phyloP scores from a whole-genome alignment of 1,140 invertebrate genomes.

The Coboldia fuscipes region DNA sequence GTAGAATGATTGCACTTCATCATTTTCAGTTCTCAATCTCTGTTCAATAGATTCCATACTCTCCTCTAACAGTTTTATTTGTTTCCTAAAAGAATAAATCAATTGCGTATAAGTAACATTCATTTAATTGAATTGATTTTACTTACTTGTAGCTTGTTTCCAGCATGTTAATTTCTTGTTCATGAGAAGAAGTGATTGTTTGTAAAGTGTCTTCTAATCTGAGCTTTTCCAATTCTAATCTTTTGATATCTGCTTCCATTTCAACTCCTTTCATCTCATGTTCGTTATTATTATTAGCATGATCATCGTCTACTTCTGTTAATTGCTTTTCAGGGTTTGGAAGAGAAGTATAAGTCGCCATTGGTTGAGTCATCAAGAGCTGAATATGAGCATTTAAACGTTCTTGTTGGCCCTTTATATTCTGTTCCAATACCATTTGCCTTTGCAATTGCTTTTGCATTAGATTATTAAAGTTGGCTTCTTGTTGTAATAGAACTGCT shows the following conservation, averaged over 20 bases:
- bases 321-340: neutral
- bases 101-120: neutral
- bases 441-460: constrained; percentile 24
- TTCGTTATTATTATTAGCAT: constrained; percentile 4
- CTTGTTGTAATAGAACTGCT: constrained; percentile 20
- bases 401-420: constrained; percentile 25
- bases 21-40: constrained; percentile 20
- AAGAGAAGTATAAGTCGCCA: neutral
- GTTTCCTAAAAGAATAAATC: constrained; percentile 18
- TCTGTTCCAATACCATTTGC: constrained; percentile 25
- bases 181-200: constrained; percentile 18
- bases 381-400: constrained; percentile 27
- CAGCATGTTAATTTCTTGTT: constrained; percentile 26
- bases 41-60: constrained; percentile 20
- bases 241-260: constrained; percentile 18
- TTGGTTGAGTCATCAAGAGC: constrained; percentile 21
- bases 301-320: constrained; percentile 4
- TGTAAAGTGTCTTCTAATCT: constrained; percentile 17
- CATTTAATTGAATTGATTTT: neutral
- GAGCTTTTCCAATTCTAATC: constrained; percentile 21
- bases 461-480: constrained; percentile 23
- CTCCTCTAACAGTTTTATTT: constrained; percentile 22
- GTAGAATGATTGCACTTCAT: constrained; percentile 13
- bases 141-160: constrained; percentile 26
- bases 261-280: constrained; percentile 9